Conservation (phyloP, 2,888 invertebrate genomes). For the Boloria euphrosyne region DNA sequence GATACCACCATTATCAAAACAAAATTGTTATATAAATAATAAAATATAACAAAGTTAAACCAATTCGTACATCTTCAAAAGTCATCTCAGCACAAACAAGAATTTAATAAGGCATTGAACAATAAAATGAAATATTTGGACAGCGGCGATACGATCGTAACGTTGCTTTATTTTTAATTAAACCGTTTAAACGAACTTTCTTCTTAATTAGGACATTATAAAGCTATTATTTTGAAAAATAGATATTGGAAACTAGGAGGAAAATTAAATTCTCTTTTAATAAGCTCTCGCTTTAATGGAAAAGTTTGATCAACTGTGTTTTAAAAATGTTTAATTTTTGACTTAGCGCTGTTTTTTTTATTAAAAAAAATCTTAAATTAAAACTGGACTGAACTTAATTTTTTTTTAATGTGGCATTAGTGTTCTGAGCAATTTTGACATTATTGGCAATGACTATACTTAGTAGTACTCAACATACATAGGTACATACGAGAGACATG, state of each 20-base stretch:
- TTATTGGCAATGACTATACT: no score
- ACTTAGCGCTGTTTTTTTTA: no score
- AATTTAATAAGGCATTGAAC: slow-evolving; percentile 54
- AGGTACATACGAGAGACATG: no score
- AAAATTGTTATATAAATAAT: no score
- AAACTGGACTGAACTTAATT: no score
- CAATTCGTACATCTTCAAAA: slow-evolving; percentile 7
- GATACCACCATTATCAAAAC: no score
- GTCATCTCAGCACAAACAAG: slow-evolving; percentile 41
- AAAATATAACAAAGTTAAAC: no score
- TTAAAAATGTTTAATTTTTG: not conserved
- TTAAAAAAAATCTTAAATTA: no score
- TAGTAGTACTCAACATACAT: no score
- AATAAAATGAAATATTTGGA: slow-evolving; percentile 34
- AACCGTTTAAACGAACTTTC: slow-evolving; percentile 24
- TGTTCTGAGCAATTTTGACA: no score
- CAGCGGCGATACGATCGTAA: slow-evolving; percentile 12
- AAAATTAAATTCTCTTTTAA: slow-evolving; percentile 16
- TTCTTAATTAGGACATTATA: slow-evolving; percentile 28
- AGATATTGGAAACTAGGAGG: slow-evolving; percentile 17
- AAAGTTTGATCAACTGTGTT: not conserved
- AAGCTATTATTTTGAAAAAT: slow-evolving; percentile 14
- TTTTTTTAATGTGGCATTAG: no score
- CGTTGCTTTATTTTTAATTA: slow-evolving; percentile 40
- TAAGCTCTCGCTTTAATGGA: slow-evolving; percentile 6